These are phyloP conservation scores for Peromyscus maniculatus DNA, from an alignment of 2,113 vertebrate species.

Conservation along the genomic window DNA sequence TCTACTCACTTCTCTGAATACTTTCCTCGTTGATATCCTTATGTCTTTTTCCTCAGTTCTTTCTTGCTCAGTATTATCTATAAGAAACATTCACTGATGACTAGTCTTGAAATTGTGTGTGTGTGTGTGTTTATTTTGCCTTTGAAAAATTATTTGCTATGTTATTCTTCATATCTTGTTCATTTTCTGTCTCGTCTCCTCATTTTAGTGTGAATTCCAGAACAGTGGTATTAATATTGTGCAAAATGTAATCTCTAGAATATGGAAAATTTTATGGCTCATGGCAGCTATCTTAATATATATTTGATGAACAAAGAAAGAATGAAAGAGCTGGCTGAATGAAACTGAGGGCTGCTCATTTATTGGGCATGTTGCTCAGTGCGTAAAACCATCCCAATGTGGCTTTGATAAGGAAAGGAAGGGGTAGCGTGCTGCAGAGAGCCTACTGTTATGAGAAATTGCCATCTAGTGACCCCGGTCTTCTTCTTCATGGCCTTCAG, in stretches of 20 bases:
- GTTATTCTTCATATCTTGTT: conserved; percentile 3
- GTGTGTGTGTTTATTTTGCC: neutral
- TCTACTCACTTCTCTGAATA: neutral
- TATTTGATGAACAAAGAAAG: neutral
- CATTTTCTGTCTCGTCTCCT: neutral
- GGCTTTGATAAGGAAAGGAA: neutral
- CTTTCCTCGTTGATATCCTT: neutral
- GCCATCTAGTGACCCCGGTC: neutral
- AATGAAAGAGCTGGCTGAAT: neutral
- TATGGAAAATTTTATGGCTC: neutral
- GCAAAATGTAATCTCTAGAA: neutral
- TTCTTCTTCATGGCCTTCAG: neutral
- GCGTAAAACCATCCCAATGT: neutral
- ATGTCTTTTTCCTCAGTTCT: neutral
- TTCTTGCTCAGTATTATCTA: neutral
- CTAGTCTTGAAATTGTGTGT: neutral
- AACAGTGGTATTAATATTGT: neutral
- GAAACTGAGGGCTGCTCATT: neutral
- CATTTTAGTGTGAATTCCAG: neutral
- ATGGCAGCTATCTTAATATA: neutral
- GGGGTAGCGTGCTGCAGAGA: neutral
- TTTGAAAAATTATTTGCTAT: neutral
- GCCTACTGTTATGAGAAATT: neutral
- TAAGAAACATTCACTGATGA: neutral
- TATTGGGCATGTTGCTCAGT: neutral